A percentile compares a stretch with the other conserved stretches of the same genome.
phyloP scores from a whole-genome alignment of 2,888 invertebrate species.

The Tenthredo livida region DNA sequence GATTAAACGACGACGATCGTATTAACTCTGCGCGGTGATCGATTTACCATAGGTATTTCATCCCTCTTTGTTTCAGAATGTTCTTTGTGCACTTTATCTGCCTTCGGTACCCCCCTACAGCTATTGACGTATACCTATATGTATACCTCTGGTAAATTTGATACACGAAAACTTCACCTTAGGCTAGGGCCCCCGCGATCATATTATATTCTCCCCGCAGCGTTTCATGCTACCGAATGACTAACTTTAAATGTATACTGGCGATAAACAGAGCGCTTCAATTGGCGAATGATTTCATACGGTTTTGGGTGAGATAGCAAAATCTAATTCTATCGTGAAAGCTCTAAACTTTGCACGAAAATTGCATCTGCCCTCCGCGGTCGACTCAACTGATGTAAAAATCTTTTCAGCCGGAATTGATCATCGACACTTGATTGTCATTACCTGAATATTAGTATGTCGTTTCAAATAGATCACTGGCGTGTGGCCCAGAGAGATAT shows the following conservation, averaged over 20 bases:
- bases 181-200: too few relatives aligned
- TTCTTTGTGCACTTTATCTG: too few relatives aligned
- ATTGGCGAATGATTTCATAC: not conserved
- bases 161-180: too few relatives aligned
- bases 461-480: not conserved
- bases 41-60: not conserved
- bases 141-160: too few relatives aligned
- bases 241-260: not conserved
- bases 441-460: not conserved
- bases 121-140: too few relatives aligned
- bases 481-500: not conserved
- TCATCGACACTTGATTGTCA: not conserved
- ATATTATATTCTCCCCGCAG: too few relatives aligned
- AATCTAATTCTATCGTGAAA: not conserved
- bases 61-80: not conserved
- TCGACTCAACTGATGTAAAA: too few relatives aligned
- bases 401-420: not conserved
- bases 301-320: not conserved
- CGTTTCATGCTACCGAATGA: not conserved
- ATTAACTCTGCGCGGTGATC: not conserved
- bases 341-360: not conserved
- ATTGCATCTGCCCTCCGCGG: not conserved
- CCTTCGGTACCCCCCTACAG: too few relatives aligned
- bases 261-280: not conserved
- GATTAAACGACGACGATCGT: not conserved